phyloP scores from a whole-genome alignment of 1,140 invertebrate species.

The Formica selysi region DNA sequence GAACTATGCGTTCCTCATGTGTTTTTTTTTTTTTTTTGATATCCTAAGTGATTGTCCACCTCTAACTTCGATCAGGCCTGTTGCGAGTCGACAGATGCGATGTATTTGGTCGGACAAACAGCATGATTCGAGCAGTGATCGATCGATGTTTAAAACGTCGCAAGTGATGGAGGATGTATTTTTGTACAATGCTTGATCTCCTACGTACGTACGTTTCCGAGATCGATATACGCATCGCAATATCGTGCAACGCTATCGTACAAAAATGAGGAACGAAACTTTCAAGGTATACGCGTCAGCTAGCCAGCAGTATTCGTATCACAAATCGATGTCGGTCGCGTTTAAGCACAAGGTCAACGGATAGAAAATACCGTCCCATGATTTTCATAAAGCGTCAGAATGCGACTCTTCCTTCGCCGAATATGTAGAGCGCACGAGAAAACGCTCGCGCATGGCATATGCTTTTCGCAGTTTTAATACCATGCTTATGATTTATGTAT shows the following conservation, averaged over 20 bases:
- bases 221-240: conserved; percentile 26
- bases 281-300: conserved; percentile 27
- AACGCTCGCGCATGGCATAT: conserved; percentile 23
- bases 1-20: background rate
- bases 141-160: conserved; percentile 49
- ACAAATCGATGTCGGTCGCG: conserved; percentile 63
- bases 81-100: background rate
- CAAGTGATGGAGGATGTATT: conserved; percentile 27
- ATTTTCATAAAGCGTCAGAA: conserved; percentile 68
- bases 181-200: conserved; percentile 40
- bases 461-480: conserved; percentile 71
- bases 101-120: conserved; percentile 42
- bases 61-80: conserved; percentile 11
- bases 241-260: conserved; percentile 5
- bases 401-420: conserved; percentile 59
- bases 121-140: conserved; percentile 31
- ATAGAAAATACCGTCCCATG: conserved; percentile 60
- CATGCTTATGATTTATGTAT: conserved; percentile 76
- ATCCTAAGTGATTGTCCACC: background rate
- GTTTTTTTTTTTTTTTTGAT: background rate
- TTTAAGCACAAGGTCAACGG: conserved; percentile 64
- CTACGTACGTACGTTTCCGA: conserved; percentile 3
- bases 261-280: conserved; percentile 36
- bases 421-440: conserved; percentile 21
- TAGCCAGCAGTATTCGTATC: conserved; percentile 22